These are phyloP conservation scores for Habrosyne pyritoides DNA, from an alignment of 2,888 invertebrate genomes.

Conservation along the genomic window DNA sequence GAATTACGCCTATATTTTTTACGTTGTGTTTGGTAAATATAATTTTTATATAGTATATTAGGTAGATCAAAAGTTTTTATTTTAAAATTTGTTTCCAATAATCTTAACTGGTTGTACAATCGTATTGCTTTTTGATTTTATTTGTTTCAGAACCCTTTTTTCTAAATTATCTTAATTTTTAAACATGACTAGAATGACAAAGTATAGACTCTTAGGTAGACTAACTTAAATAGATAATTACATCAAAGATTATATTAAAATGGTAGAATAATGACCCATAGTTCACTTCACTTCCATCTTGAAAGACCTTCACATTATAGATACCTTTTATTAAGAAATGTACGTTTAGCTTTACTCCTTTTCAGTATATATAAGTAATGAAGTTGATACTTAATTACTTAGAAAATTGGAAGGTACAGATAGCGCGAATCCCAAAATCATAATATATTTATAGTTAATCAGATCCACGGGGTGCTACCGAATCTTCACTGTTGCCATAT, in stretches of 20 bases:
- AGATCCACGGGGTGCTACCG: not conserved
- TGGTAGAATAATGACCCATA: not conserved
- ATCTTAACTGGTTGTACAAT: constrained; percentile 8
- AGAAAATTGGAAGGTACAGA: not conserved
- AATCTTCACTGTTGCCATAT: not conserved
- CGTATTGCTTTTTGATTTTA: constrained; percentile 8
- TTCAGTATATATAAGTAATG: not conserved
- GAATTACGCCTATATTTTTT: not conserved
- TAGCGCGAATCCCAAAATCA: not conserved
- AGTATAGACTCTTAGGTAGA: not conserved
- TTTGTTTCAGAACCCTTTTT: not conserved
- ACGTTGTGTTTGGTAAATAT: constrained; percentile 3
- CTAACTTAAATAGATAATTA: not conserved
- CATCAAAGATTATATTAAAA: not conserved
- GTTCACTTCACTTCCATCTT: not conserved
- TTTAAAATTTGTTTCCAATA: constrained; percentile 2
- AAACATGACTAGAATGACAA: not conserved
- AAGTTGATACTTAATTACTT: not conserved
- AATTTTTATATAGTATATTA: constrained; percentile 5
- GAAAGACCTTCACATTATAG: not conserved
- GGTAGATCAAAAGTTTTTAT: not conserved
- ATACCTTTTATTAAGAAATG: too few species aligned
- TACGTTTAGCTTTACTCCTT: not conserved
- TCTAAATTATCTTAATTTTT: not conserved
- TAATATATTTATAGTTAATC: not conserved